Base-by-base conservation (phyloP, 2,888 invertebrate genomes). In the Lasioglossum zephyrum region DNA sequence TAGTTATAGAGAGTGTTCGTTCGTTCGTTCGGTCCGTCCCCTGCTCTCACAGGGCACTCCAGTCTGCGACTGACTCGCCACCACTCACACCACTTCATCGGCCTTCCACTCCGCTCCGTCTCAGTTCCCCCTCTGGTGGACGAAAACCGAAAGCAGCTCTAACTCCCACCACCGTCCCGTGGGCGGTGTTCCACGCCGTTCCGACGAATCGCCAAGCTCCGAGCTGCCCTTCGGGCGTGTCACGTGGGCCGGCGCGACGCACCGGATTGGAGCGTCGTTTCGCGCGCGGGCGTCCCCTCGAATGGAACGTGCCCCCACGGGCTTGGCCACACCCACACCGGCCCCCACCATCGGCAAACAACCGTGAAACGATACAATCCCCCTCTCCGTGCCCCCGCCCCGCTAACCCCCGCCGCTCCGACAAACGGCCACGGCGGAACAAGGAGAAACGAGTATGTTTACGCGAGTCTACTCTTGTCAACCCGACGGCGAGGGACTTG, bases 61-160 rank as follows among this genome's bases (percentile, higher is more conserved):
- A 94, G 95, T 93, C 95, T 93, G 94, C 95, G 95, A 95, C 95
- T 95, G 94, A 94, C 95, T 94, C 92, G 92, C 91, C 89, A 92
- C 91, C 93, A 94, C 95, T 94, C 95, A 94, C 95, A 95, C 95
- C 94, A 94, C 94, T 93, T 94, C 93, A 94, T 91, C 93, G 92
- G 91, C 88, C 93, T 91, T 92, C 91, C 91, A 88, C 89, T 90
- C 88, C 85, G 81, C 91, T 88, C 93, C 95, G 89, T 91, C 91
- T 87, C 90, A 82, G 86, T 87, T 91, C 90, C 91, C 94, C 95
- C 94, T 95, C 95, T 95, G 93, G 95, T 91, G 95, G 77, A 95
- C 95, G 95, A 90, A 95, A 95, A 95, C 95, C 95, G 96, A 95
- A 96, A 94, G 95, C 94, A 96, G 95, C 95, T 79, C 9, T 41